Percentiles rank a stretch among this genome's conserved stretches.
These are phyloP conservation scores for Istiophorus platypterus DNA, from an alignment of 2,113 vertebrate genomes.

Conservation along the genomic window DNA sequence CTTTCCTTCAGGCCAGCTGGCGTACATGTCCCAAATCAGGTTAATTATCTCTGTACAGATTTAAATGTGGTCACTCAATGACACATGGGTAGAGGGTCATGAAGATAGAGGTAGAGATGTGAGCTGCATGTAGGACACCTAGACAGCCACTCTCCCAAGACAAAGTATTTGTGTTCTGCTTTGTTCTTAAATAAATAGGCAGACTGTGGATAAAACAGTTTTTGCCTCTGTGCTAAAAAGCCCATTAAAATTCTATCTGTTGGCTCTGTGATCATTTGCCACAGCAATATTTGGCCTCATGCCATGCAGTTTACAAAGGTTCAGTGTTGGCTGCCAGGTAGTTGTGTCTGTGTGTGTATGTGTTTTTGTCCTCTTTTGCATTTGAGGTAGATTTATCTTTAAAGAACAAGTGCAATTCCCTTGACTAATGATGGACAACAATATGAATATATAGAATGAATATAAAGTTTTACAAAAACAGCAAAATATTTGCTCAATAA, in stretches of 20 bases:
- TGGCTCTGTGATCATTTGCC: constrained; percentile 23
- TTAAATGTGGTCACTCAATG: background rate
- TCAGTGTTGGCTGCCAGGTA: background rate
- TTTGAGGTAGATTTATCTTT: background rate
- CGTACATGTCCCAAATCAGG: background rate
- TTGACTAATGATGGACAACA: background rate
- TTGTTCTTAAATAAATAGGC: background rate
- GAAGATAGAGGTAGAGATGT: background rate
- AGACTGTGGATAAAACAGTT: background rate
- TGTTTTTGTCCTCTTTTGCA: background rate
- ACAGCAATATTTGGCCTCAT: background rate
- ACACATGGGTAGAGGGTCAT: background rate
- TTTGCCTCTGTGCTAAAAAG: background rate
- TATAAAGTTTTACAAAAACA: too few relatives aligned
- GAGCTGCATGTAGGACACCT: background rate
- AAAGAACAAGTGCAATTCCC: background rate
- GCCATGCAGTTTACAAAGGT: background rate
- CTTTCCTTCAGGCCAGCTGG: background rate
- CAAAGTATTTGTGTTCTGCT: background rate
- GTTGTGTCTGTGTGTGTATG: background rate
- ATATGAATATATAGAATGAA: too few relatives aligned
- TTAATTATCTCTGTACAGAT: constrained; percentile 13
- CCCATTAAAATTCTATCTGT: background rate
- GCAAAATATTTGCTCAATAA: background rate
- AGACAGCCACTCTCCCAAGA: background rate